phyloP scores from a whole-genome alignment of 2,113 vertebrate species.

The Tretioscincus oriximinensis region DNA sequence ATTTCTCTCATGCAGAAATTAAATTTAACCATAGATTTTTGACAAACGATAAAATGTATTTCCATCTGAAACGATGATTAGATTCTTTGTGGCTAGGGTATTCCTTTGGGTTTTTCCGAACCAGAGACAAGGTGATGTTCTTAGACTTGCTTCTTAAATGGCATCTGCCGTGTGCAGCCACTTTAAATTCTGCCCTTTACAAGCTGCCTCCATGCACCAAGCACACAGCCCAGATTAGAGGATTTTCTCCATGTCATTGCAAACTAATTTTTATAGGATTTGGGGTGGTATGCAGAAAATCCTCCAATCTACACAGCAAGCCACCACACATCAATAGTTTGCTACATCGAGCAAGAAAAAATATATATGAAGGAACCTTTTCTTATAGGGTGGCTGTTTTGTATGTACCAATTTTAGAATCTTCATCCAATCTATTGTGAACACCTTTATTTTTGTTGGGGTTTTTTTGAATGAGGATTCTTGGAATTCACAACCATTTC shows the following conservation, averaged over 20 bases:
- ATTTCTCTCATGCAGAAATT: conserved; percentile 75
- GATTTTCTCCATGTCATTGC: neutral
- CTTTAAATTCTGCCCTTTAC: conserved; percentile 10
- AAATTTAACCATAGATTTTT: conserved; percentile 78
- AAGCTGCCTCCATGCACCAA: conserved; percentile 1
- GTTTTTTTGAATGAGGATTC: neutral
- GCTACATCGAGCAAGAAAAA: neutral
- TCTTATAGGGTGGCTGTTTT: neutral
- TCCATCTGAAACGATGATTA: conserved; percentile 74
- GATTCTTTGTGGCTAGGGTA: conserved; percentile 70
- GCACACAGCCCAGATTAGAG: conserved; percentile 3
- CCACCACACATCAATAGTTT: neutral
- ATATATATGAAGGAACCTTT: neutral
- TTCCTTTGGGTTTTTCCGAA: conserved; percentile 58
- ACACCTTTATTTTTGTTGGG: neutral
- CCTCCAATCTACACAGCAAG: neutral
- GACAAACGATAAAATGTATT: conserved; percentile 71
- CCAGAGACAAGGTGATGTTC: conserved; percentile 55
- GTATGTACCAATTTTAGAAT: neutral
- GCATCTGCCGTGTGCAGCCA: neutral
- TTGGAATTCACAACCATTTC: neutral
- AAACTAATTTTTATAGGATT: conserved; percentile 15
- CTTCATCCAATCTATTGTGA: neutral
- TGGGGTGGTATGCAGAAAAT: conserved; percentile 1
- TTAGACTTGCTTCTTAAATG: conserved; percentile 42